These are phyloP conservation scores for Onychomys leucogaster DNA, from an alignment of 2,797 vertebrate genomes.

Conservation along the genomic window DNA sequence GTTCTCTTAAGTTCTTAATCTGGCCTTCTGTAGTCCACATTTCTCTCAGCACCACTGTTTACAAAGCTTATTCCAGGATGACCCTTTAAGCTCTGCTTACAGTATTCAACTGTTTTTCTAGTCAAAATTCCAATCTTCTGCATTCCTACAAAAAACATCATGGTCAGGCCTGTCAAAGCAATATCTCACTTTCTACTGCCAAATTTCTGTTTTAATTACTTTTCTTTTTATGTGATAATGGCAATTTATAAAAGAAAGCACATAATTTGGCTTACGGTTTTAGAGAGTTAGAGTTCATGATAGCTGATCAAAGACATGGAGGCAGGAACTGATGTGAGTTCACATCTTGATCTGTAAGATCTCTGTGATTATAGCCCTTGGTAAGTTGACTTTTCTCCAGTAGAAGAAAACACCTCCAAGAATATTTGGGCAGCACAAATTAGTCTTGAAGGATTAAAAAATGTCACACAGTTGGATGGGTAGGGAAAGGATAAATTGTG, in stretches of 20 bases:
- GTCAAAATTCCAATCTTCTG: background rate
- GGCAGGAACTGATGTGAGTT: background rate
- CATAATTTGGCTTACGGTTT: background rate
- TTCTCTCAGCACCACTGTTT: background rate
- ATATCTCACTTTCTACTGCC: background rate
- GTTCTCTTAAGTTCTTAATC: background rate
- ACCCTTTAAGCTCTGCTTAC: background rate
- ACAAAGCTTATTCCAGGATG: background rate
- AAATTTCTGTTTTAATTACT: background rate
- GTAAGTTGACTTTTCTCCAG: background rate
- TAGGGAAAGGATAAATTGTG: background rate
- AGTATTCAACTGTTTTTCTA: background rate
- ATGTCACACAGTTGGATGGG: background rate
- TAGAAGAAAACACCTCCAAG: background rate
- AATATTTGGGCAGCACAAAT: background rate
- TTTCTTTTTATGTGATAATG: background rate
- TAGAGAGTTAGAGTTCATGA: background rate
- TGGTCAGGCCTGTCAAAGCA: background rate
- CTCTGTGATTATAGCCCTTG: background rate
- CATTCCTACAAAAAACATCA: background rate
- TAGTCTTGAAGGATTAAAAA: background rate
- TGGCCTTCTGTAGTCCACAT: background rate
- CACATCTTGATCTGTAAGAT: background rate
- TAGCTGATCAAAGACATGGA: background rate
- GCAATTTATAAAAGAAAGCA: background rate